Evolutionary conservation across 2,888 invertebrate genomes (phyloP).

Genomic region (Ectropis crepuscularia): DNA sequence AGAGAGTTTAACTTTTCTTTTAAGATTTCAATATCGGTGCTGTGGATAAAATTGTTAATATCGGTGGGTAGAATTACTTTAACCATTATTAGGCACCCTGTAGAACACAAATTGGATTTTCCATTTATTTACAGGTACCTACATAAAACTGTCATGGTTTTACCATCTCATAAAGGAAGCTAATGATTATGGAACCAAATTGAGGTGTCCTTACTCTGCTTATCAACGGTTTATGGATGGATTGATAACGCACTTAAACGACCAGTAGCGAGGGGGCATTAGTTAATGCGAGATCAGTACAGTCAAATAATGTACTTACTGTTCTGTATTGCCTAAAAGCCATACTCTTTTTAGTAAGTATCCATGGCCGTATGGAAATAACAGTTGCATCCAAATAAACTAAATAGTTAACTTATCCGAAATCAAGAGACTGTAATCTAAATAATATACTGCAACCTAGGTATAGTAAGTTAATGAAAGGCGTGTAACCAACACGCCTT

Average conservation of each 20-base stretch:
- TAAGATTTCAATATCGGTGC: too few relatives aligned
- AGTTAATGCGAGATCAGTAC: conserved; percentile 10
- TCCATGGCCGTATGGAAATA: too few relatives aligned
- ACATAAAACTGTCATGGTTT: conserved; percentile 34
- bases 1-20: too few relatives aligned
- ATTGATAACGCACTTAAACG: conserved; percentile 44
- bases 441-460: too few relatives aligned
- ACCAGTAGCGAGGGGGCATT: conserved; percentile 16
- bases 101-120: background rate
- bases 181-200: conserved; percentile 59
- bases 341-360: too few relatives aligned
- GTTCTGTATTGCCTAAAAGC: background rate
- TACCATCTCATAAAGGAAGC: conserved; percentile 42
- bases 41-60: too few relatives aligned
- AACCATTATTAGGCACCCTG: background rate
- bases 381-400: background rate
- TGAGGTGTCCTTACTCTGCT: conserved; percentile 40
- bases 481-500: too few relatives aligned
- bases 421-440: too few relatives aligned
- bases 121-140: background rate
- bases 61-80: too few relatives aligned
- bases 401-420: background rate
- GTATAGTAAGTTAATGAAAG: too few relatives aligned
- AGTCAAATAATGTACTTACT: conserved; percentile 8
- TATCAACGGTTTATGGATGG: conserved; percentile 53